phyloP scores from a whole-genome alignment of 2,888 invertebrate genomes.

The Pterobdella sp. region DNA sequence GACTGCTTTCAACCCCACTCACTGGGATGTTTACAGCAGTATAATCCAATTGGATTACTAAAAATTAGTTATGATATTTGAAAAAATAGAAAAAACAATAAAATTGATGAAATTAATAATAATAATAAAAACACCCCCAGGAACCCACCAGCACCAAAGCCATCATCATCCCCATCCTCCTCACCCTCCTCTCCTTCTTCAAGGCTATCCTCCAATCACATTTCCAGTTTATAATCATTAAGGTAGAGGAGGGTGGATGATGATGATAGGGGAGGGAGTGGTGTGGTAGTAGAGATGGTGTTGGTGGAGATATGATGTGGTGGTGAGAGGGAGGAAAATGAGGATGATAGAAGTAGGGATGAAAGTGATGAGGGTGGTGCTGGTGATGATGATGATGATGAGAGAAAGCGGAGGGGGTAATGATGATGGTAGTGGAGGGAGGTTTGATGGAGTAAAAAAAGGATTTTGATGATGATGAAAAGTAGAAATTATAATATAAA shows the following conservation, averaged over 20 bases:
- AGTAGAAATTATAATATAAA: not conserved
- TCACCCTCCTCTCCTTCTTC: not conserved
- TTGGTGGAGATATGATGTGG: too few relatives aligned
- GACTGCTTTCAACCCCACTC: too few relatives aligned
- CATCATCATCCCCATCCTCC: conserved; percentile 5
- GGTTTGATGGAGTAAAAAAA: conserved; percentile 38
- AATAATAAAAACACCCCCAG: not conserved
- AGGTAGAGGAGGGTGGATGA: not conserved
- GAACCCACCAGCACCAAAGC: too few relatives aligned
- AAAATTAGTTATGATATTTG: too few relatives aligned
- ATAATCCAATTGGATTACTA: too few relatives aligned
- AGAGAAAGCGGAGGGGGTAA: not conserved
- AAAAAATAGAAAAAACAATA: too few relatives aligned
- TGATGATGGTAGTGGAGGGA: conserved; percentile 35
- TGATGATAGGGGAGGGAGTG: not conserved
- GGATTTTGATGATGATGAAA: not conserved
- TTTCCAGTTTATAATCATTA: not conserved
- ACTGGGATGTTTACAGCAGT: too few relatives aligned
- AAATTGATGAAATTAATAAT: too few relatives aligned
- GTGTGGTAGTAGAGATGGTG: not conserved
- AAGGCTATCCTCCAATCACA: not conserved
- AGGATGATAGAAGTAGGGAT: not conserved
- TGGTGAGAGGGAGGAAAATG: not conserved
- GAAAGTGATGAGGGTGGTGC: not conserved
- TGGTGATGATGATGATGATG: not conserved